Evolutionary conservation across 2,888 invertebrate genomes (phyloP).

Genomic region (Margaritifera margaritifera): DNA sequence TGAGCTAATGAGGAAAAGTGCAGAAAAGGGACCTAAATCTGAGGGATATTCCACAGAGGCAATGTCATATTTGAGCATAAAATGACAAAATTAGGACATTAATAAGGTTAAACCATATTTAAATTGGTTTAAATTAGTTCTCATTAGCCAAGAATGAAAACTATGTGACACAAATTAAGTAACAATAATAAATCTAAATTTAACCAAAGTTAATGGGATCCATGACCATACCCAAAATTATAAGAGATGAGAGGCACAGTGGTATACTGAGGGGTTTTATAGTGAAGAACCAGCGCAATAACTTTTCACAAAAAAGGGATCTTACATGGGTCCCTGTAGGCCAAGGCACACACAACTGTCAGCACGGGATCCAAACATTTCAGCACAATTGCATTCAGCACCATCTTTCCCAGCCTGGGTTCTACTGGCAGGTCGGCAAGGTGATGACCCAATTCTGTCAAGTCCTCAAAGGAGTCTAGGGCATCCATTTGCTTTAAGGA

Average conservation of each 20-base stretch:
- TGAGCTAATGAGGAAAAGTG: too few relatives aligned
- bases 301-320: constrained; percentile 12
- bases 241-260: not conserved
- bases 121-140: not conserved
- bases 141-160: not conserved
- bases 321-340: constrained; percentile 80
- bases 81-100: too few relatives aligned
- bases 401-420: constrained; percentile 92
- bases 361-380: constrained; percentile 94
- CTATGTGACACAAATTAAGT: not conserved
- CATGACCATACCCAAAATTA: not conserved
- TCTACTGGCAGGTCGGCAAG: constrained; percentile 93
- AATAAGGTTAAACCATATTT: too few relatives aligned
- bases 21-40: too few relatives aligned
- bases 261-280: not conserved
- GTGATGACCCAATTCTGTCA: constrained; percentile 91
- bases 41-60: too few relatives aligned
- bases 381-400: constrained; percentile 90
- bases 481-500: constrained; percentile 85
- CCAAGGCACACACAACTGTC: constrained; percentile 90
- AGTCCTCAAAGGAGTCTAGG: constrained; percentile 86
- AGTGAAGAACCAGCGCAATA: not conserved
- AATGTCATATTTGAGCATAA: too few relatives aligned
- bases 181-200: not conserved
- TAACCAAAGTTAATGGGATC: not conserved